These are phyloP conservation scores for Balanococcus diminutus DNA, from an alignment of 2,888 invertebrate species.

Conservation along the genomic window DNA sequence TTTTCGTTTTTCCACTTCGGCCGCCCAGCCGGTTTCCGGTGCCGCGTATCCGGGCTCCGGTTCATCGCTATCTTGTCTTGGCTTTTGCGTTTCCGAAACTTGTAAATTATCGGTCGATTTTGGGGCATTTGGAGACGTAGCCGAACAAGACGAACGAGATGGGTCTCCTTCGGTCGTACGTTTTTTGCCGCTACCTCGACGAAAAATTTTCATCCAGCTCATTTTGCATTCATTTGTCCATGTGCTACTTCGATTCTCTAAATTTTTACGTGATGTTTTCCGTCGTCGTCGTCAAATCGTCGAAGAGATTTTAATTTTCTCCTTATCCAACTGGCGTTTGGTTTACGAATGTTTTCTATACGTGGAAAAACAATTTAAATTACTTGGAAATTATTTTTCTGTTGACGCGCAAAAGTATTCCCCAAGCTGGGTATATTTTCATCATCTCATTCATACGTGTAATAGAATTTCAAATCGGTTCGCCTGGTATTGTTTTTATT, in stretches of 20 bases:
- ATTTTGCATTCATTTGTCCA: not conserved
- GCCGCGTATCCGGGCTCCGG: not conserved
- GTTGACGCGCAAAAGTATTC: not conserved
- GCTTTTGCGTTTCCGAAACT: not conserved
- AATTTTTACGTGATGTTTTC: not conserved
- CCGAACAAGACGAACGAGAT: too few relatives aligned
- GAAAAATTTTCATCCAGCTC: not conserved
- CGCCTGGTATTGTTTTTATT: not conserved
- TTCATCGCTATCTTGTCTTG: not conserved
- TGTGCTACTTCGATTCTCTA: not conserved
- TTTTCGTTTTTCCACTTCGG: not conserved
- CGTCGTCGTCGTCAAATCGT: not conserved
- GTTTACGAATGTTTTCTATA: too few relatives aligned
- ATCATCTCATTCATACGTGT: not conserved
- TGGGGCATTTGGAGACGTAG: not conserved
- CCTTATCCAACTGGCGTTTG: not conserved
- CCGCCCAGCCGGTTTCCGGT: not conserved
- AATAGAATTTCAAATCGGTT: not conserved
- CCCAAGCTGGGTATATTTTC: not conserved
- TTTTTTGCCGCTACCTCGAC: not conserved
- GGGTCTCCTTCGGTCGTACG: not conserved
- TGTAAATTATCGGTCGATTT: not conserved
- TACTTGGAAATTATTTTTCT: not conserved
- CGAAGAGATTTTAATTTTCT: not conserved
- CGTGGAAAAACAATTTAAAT: not conserved